These are phyloP conservation scores for Cichlasoma orientale DNA, from an alignment of 2,797 vertebrate genomes.

Conservation along the genomic window DNA sequence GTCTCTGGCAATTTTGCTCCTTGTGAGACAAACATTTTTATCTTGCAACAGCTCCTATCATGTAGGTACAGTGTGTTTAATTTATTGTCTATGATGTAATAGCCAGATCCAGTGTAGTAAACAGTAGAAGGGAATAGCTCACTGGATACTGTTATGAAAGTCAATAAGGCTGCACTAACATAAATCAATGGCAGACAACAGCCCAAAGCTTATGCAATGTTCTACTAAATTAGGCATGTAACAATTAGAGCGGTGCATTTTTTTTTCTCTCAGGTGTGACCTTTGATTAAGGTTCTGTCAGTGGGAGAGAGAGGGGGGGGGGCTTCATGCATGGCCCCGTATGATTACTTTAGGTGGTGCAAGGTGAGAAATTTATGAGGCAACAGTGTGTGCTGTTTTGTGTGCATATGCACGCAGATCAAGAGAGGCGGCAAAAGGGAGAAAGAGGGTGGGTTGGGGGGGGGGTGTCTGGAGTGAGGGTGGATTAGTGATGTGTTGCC, in stretches of 20 bases:
- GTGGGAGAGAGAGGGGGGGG: constrained; percentile 12
- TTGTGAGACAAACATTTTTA: constrained; percentile 57
- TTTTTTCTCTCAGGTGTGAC: constrained; percentile 54
- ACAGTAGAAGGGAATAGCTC: constrained; percentile 68
- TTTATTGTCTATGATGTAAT: constrained; percentile 70
- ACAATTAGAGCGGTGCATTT: constrained; percentile 66
- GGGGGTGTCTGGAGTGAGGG: not conserved
- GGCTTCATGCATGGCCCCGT: constrained; percentile 58
- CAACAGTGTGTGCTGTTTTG: constrained; percentile 38
- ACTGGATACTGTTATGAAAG: constrained; percentile 71
- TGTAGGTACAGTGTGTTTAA: constrained; percentile 53
- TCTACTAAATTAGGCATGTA: constrained; percentile 79
- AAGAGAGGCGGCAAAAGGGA: constrained; percentile 14
- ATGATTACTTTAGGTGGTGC: constrained; percentile 55
- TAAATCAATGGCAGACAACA: constrained; percentile 76
- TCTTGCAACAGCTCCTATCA: constrained; percentile 52
- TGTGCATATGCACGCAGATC: constrained; percentile 34
- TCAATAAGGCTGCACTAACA: constrained; percentile 73
- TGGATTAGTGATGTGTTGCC: constrained; percentile 42
- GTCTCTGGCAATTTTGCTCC: constrained; percentile 22
- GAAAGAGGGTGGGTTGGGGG: not conserved
- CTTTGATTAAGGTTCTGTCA: constrained; percentile 73
- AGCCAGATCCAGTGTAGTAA: constrained; percentile 55
- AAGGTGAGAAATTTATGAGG: constrained; percentile 60
- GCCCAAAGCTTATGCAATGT: constrained; percentile 72